Evolutionary conservation across 2,113 vertebrate species (phyloP), one percentile per base, ranked within the genome.

Genomic region (Pachypanchax playfairii): DNA sequence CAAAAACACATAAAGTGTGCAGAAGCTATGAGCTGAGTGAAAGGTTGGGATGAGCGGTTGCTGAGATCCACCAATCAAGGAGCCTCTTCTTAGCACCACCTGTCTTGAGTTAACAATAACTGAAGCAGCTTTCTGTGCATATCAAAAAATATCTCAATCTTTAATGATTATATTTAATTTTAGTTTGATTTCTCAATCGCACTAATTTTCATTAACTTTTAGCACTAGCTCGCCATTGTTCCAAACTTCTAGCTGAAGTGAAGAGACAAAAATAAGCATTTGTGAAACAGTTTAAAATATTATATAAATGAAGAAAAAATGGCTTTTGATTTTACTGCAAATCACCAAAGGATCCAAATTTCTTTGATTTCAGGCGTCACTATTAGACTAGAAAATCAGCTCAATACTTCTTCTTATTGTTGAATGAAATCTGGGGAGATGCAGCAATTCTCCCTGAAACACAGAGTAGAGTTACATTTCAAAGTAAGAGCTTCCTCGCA

Each of bases 1-100:
- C 72, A 82, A 70, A 75, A 87, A 87, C 78, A 82, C 68, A 83
- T 68, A 33, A 71, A 78, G 51, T 60, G 44, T 48, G 57, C 60
- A 51, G 53, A 60, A 49, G 55, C 62, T 28, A 10, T 48, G 11
- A 26, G 43, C 49, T 13, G 42, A 53, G 48, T 50, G 63, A 55
- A 31, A 65, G 29, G 4, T 13, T 21, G 21, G 54, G 51, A 29
- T 6, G n/a, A 61, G 52, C 35, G 48, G 41, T 28, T 41, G 24
- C 59, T 77, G 33, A 29, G 72, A 61, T 69, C 44, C 22, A 4
- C 15, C 26, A 0, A 52, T 79, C 77, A 88, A 85, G 61, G 39
- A 55, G 57, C 4, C 60, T 70, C 74, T 84, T 84, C 44, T 84
- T 71, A 50, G 56, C 61, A 70, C 52, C 82, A 83, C 72, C 82